A percentile compares a stretch with the other conserved stretches of the same genome.
Conservation (phyloP, 1,140 invertebrate genomes). For the Acromyrmex charruanus region DNA sequence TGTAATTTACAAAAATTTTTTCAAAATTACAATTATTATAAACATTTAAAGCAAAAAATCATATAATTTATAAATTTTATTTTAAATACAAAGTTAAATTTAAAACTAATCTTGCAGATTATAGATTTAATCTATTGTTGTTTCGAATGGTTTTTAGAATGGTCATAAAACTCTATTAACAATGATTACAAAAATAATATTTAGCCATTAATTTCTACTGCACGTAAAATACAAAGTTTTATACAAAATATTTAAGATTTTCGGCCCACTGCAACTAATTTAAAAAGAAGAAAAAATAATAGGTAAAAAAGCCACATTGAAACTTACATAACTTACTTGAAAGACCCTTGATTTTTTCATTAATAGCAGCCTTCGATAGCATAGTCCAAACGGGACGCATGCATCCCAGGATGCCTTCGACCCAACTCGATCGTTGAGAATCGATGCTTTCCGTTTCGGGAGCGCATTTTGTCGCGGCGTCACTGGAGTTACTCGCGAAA, state of each 20-base stretch:
- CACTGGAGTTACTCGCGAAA: conserved; percentile 80
- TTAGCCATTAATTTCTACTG: background rate
- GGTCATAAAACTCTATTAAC: background rate
- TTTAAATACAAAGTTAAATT: background rate
- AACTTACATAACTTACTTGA: conserved; percentile 81
- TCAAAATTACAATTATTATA: conserved; percentile 25
- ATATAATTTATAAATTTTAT: background rate
- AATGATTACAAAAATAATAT: background rate
- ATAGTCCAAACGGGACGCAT: conserved; percentile 94
- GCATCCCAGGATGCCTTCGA: conserved; percentile 94
- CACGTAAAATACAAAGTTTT: conserved; percentile 23
- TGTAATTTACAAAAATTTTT: conserved; percentile 11
- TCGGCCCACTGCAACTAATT: conserved; percentile 7
- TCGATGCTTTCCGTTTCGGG: conserved; percentile 82
- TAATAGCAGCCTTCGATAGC: conserved; percentile 92
- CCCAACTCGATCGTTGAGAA: conserved; percentile 90
- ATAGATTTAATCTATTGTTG: conserved; percentile 9
- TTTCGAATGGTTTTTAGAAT: background rate
- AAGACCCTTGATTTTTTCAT: conserved; percentile 89
- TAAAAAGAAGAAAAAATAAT: conserved; percentile 10
- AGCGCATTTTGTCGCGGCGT: conserved; percentile 80
- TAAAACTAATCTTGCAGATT: background rate
- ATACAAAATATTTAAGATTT: conserved; percentile 24
- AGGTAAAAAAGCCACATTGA: conserved; percentile 52
- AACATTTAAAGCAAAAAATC: conserved; percentile 10